These are phyloP conservation scores for Drosophila subsilvestris DNA, from an alignment of 2,888 invertebrate species.

Conservation along the genomic window DNA sequence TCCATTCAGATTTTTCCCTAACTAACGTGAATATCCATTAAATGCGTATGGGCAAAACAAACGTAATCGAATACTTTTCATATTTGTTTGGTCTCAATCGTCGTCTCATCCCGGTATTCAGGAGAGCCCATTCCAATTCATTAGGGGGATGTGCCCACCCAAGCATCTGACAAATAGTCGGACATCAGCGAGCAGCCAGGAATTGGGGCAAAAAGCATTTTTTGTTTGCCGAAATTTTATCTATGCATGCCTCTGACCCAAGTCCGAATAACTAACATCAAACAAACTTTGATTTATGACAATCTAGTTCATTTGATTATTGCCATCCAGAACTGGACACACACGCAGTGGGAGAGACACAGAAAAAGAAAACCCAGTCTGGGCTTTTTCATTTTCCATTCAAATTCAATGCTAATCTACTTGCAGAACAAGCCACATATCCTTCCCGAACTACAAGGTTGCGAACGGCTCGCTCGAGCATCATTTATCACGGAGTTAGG, in stretches of 20 bases:
- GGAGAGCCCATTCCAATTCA: slow-evolving; percentile 9
- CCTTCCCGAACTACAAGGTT: slow-evolving; percentile 7
- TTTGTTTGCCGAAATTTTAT: slow-evolving; percentile 55
- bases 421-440: slow-evolving; percentile 67
- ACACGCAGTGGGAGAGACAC: neutral
- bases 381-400: slow-evolving; percentile 66
- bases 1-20: slow-evolving; percentile 5
- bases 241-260: slow-evolving; percentile 47
- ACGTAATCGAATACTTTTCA: slow-evolving; percentile 39
- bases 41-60: slow-evolving; percentile 6
- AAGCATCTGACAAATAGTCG: slow-evolving; percentile 40
- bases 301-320: slow-evolving; percentile 76
- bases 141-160: slow-evolving; percentile 10
- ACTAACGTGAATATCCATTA: slow-evolving; percentile 20
- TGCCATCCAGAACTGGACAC: slow-evolving; percentile 39
- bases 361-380: slow-evolving; percentile 17
- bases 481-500: slow-evolving; percentile 68
- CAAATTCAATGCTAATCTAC: slow-evolving; percentile 77
- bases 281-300: slow-evolving; percentile 75
- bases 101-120: too few relatives aligned
- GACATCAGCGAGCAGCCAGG: slow-evolving; percentile 20
- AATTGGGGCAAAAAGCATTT: slow-evolving; percentile 14
- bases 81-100: slow-evolving; percentile 10
- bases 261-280: slow-evolving; percentile 49
- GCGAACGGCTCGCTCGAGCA: slow-evolving; percentile 42